Base-by-base conservation (phyloP, 2,113 vertebrate species). In the Notiomystis cincta region DNA sequence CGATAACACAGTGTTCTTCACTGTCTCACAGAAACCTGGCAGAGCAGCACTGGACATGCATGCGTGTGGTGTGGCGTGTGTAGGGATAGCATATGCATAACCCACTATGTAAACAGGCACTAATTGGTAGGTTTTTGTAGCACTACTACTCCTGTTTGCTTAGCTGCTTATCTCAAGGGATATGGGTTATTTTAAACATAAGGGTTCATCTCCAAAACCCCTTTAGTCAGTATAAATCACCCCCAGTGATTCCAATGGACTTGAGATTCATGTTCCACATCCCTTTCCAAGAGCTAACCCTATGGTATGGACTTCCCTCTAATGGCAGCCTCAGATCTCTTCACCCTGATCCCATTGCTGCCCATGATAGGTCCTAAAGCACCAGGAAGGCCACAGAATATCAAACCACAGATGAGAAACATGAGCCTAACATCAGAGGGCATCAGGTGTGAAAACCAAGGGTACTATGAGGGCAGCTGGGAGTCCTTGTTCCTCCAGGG, bases 1-100 rank as follows among this genome's bases (percentile, higher is more conserved):
- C 0, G 1, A 24, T n/a, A 44, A 33, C 7, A 2, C 28, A 45
- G 7, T 0, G 1, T 3, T 78, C 8, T 11, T 40, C 48, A 35
- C 22, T 4, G 2, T 62, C 35, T 57, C 48, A 40, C 4, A 1
- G 28, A 83, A 87, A 64, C 7, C 30, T 64, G 18, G 18, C 20
- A 65, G 35, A 92, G 64, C 62, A 72, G 18, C 45, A 56, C 33
- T 7, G 11, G 40, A n/a, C 2, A 1, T 7, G 30, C 23, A 16
- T 21, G 12, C 19, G 19, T 9, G 3, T 30, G 11, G 11, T 12
- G 9, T 14, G 38, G 11, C 9, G 1, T 27, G 22, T 25, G 11
- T 16, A 56, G 3, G 5, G 37, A 6, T 2, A 37, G 30, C 6
- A 12, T 27, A 13, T 21, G 6, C 48, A 19, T 48, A 72, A 38